phyloP scores from a whole-genome alignment of 2,113 vertebrate species.

The Ochotona curzoniae region DNA sequence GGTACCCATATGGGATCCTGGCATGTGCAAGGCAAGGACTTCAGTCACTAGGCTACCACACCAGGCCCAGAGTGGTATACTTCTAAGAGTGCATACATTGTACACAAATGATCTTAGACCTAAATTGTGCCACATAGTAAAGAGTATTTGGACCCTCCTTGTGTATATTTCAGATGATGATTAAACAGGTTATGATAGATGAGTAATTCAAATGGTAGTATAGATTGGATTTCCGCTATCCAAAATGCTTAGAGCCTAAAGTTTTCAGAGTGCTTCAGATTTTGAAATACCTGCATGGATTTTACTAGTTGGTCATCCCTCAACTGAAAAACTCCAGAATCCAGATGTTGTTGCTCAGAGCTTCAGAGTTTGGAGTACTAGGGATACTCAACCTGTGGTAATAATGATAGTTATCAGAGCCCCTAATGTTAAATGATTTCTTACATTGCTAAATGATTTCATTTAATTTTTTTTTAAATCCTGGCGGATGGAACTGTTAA shows the following conservation, averaged over 20 bases:
- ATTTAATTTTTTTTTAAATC: conserved; percentile 20
- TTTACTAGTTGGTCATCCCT: too few species aligned
- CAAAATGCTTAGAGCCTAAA: too few species aligned
- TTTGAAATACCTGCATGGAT: too few species aligned
- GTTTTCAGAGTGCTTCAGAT: too few species aligned
- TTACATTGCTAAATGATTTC: not conserved
- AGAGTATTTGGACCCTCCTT: not conserved
- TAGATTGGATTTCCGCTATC: too few species aligned
- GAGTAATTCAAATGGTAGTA: not conserved
- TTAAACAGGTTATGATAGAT: not conserved
- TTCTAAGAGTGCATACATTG: not conserved
- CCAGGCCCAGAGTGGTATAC: not conserved
- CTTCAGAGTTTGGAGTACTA: too few species aligned
- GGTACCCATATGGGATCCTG: too few species aligned
- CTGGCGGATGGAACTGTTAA: not conserved
- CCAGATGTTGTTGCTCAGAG: too few species aligned
- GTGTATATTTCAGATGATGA: not conserved
- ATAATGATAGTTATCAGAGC: not conserved
- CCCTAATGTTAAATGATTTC: conserved; percentile 15
- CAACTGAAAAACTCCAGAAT: too few species aligned
- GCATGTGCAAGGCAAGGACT: too few species aligned
- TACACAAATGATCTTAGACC: not conserved
- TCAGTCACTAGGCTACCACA: too few species aligned
- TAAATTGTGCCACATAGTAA: not conserved
- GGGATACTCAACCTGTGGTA: too few species aligned